A percentile compares a stretch with the other conserved stretches of the same genome.
Evolutionary conservation across 64 coral and sea anemone species (phyloP).

Genomic region (Pocillopora damicornis): DNA sequence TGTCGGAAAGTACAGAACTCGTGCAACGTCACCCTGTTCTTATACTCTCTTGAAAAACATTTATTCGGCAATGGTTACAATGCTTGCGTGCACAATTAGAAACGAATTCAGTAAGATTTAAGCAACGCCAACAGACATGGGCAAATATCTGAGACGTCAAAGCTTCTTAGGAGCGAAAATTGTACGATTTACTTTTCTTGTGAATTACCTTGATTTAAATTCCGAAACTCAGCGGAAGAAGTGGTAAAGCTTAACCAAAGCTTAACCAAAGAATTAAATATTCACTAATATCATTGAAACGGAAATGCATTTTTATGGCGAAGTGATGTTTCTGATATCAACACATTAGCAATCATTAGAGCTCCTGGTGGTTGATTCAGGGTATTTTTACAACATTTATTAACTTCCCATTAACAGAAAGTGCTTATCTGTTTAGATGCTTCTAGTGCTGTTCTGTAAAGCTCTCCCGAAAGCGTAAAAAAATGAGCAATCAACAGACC

Average conservation of each 20-base stretch:
- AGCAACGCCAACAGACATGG: no score
- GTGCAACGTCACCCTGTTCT: no score
- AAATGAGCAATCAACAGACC: no score
- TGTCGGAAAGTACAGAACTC: no score
- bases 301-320: background rate
- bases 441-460: no score
- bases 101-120: no score
- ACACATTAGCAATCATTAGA: background rate
- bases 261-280: background rate
- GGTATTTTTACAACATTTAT: background rate
- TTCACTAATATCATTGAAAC: background rate
- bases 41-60: no score
- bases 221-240: background rate
- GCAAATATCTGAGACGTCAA: background rate
- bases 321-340: background rate
- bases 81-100: no score
- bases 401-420: background rate
- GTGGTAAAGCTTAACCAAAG: background rate
- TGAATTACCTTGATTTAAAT: background rate
- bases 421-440: no score
- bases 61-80: no score
- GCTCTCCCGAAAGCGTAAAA: no score
- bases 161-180: background rate
- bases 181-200: background rate
- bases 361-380: background rate